phyloP scores from a whole-genome alignment of 2,888 invertebrate genomes.

The Thumatha senex region DNA sequence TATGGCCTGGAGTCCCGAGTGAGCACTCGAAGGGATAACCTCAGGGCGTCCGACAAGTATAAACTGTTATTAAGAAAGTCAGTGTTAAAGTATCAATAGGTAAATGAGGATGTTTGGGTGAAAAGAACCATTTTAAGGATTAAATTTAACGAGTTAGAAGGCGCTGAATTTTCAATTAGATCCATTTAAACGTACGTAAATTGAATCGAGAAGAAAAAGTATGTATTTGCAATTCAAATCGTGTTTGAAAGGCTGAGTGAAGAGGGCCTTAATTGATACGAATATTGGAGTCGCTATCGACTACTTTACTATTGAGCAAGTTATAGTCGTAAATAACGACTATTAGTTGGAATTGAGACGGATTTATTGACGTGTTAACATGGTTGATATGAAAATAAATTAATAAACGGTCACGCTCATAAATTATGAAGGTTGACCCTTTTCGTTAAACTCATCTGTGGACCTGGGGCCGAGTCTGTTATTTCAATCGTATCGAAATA shows the following conservation, averaged over 20 bases:
- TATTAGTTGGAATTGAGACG: background rate
- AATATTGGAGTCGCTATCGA: slow-evolving; percentile 45
- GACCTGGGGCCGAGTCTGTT: no score
- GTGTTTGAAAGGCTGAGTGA: slow-evolving; percentile 56
- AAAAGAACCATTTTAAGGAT: slow-evolving; percentile 34
- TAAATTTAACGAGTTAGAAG: slow-evolving; percentile 41
- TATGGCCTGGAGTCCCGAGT: no score
- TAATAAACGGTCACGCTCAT: background rate
- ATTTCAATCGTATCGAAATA: no score
- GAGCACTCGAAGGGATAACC: no score
- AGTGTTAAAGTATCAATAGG: no score
- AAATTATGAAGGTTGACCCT: no score
- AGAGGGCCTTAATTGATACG: slow-evolving; percentile 69
- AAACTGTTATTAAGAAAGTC: no score
- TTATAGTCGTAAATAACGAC: slow-evolving; percentile 9
- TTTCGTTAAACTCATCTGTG: no score
- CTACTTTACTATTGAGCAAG: slow-evolving; percentile 23
- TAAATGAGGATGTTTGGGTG: slow-evolving; percentile 9
- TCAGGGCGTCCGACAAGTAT: no score
- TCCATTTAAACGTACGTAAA: slow-evolving; percentile 50
- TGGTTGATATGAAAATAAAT: background rate
- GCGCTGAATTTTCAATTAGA: slow-evolving; percentile 64
- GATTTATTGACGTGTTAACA: background rate
- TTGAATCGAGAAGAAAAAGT: slow-evolving; percentile 52
- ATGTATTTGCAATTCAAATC: slow-evolving; percentile 71